Percentiles rank a stretch among this genome's conserved stretches.
These are phyloP conservation scores for Steinernema hermaphroditum DNA, from an alignment of 2,888 invertebrate species.

Conservation along the genomic window DNA sequence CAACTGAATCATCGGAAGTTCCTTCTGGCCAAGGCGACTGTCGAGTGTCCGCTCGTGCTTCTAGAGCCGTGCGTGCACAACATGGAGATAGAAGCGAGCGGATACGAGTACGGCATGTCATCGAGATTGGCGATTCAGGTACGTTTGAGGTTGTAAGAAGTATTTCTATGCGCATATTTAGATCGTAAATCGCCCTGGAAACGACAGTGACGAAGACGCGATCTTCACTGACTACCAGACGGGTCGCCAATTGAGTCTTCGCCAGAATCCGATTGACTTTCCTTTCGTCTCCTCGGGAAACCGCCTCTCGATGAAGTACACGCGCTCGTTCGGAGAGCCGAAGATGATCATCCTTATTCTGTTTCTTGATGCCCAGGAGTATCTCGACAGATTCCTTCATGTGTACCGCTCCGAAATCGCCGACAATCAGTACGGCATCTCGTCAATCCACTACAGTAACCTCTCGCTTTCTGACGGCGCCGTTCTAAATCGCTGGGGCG, in stretches of 20 bases:
- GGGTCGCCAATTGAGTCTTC: conserved; percentile 75
- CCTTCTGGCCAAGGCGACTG: conserved; percentile 54
- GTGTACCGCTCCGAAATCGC: conserved; percentile 58
- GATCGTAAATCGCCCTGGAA: conserved; percentile 81
- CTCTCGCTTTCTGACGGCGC: conserved; percentile 55
- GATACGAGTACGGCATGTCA: conserved; percentile 60
- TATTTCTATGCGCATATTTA: conserved; percentile 71
- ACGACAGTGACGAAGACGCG: conserved; percentile 81
- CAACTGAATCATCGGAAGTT: conserved; percentile 63
- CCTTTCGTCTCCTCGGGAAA: conserved; percentile 79
- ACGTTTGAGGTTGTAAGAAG: neutral
- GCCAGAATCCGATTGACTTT: conserved; percentile 83
- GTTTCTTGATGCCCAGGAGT: conserved; percentile 65
- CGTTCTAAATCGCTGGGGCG: conserved; percentile 59
- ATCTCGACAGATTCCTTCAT: conserved; percentile 63
- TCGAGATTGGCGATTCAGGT: conserved; percentile 61
- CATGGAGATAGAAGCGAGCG: conserved; percentile 52
- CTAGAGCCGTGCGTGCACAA: conserved; percentile 55
- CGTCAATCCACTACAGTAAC: conserved; percentile 77
- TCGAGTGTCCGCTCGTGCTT: conserved; percentile 53
- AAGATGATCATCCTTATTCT: conserved; percentile 61
- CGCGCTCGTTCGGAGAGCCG: conserved; percentile 60
- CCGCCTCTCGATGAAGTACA: conserved; percentile 66
- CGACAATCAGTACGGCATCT: conserved; percentile 78
- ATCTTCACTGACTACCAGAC: conserved; percentile 62